These are phyloP conservation scores for Parotia lawesii DNA, from an alignment of 2,113 vertebrate genomes.

Conservation along the genomic window DNA sequence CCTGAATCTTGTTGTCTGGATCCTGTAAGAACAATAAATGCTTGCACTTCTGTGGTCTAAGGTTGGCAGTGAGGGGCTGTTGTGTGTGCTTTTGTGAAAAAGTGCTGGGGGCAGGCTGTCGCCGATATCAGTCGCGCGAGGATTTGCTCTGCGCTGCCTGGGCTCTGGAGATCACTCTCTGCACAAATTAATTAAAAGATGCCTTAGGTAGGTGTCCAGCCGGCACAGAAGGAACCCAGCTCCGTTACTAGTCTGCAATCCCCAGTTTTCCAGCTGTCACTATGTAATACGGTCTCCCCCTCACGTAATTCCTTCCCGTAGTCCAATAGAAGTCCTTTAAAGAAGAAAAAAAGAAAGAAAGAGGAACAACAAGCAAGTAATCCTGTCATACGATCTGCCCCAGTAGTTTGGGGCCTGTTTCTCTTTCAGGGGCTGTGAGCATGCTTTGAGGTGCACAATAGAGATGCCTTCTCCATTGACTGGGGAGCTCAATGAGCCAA, in stretches of 20 bases:
- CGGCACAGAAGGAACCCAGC: conserved; percentile 57
- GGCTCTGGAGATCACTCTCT: background rate
- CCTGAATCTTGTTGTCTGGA: background rate
- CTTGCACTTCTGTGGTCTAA: background rate
- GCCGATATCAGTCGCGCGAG: accelerated
- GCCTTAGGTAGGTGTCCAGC: conserved; percentile 47
- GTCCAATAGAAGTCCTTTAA: conserved; percentile 49
- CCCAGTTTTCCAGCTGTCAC: conserved; percentile 69
- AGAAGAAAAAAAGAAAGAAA: conserved; percentile 39
- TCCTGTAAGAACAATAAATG: background rate
- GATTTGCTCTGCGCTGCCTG: background rate
- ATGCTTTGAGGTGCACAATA: conserved; percentile 70
- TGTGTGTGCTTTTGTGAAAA: background rate
- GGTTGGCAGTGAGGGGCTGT: background rate
- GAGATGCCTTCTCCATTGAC: conserved; percentile 66
- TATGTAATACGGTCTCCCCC: conserved; percentile 61
- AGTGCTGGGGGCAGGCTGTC: background rate
- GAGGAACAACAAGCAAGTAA: conserved; percentile 65
- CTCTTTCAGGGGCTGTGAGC: conserved; percentile 65
- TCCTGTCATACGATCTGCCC: conserved; percentile 68
- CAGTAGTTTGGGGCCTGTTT: conserved; percentile 65
- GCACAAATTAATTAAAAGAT: conserved; percentile 64
- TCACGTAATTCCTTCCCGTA: conserved; percentile 59
- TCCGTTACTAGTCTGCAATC: conserved; percentile 56
- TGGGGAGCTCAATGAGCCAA: conserved; percentile 66